phyloP scores from a whole-genome alignment of 2,888 invertebrate genomes.

The Lagria hirta region DNA sequence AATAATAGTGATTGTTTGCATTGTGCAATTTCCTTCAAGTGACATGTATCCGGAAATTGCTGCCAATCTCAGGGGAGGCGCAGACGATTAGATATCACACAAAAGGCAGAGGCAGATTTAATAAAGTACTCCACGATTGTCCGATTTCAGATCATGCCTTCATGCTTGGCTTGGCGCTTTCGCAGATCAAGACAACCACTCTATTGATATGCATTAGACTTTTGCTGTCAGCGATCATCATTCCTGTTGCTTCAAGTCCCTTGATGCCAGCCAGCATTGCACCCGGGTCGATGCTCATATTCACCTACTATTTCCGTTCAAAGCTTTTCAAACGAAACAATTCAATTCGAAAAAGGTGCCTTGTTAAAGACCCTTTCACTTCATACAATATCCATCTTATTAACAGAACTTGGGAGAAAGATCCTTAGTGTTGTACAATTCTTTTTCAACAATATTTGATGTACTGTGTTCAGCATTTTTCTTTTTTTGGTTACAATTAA shows the following conservation, averaged over 20 bases:
- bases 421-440: too few relatives aligned
- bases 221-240: constrained; percentile 36
- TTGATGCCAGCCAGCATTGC: constrained; percentile 36
- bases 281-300: constrained; percentile 41
- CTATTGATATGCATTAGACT: constrained; percentile 52
- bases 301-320: constrained; percentile 25
- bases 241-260: constrained; percentile 32
- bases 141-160: constrained; percentile 48
- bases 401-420: too few relatives aligned
- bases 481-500: too few relatives aligned
- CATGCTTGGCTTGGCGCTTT: constrained; percentile 43
- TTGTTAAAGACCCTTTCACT: too few relatives aligned
- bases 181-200: constrained; percentile 34
- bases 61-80: constrained; percentile 53
- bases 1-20: constrained; percentile 52
- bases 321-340: constrained; percentile 19
- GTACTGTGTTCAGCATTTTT: too few relatives aligned
- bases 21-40: constrained; percentile 53
- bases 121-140: constrained; percentile 54
- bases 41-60: constrained; percentile 57
- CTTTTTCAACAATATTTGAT: too few relatives aligned
- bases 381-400: too few relatives aligned
- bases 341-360: constrained; percentile 7
- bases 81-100: constrained; percentile 53
- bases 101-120: constrained; percentile 53